Evolutionary conservation across 2,888 invertebrate genomes (phyloP).

Genomic region (Cylindroiulus punctatus): DNA sequence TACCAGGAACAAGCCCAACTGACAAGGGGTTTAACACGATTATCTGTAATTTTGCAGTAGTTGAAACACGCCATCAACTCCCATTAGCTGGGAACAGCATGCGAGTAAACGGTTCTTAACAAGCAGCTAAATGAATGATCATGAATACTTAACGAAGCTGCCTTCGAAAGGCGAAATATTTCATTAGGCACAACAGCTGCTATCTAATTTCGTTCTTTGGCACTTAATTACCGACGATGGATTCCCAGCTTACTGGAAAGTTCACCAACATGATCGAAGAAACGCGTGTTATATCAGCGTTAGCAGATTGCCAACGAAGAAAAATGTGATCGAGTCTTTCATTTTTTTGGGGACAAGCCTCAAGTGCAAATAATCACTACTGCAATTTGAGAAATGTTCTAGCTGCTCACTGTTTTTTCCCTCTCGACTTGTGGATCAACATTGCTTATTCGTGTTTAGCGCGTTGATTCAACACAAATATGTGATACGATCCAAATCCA

Average conservation of each 20-base stretch:
- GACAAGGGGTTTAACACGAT: conserved; percentile 8
- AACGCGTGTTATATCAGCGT: background rate
- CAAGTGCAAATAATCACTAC: too few relatives aligned
- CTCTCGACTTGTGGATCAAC: too few relatives aligned
- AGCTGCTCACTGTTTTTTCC: too few relatives aligned
- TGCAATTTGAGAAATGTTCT: too few relatives aligned
- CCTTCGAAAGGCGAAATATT: conserved; percentile 40
- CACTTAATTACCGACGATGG: conserved; percentile 23
- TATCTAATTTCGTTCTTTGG: conserved; percentile 37
- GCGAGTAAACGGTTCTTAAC: conserved; percentile 36
- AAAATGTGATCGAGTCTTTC: background rate
- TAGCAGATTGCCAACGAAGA: background rate
- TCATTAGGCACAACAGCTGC: conserved; percentile 45
- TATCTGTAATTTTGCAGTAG: conserved; percentile 38
- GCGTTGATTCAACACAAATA: too few relatives aligned
- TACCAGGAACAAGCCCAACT: background rate
- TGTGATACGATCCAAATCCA: too few relatives aligned
- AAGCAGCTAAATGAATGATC: conserved; percentile 45
- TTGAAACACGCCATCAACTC: conserved; percentile 34
- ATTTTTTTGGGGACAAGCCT: background rate
- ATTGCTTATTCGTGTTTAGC: too few relatives aligned
- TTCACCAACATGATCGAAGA: background rate
- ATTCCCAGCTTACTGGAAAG: background rate
- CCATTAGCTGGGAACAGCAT: conserved; percentile 25
- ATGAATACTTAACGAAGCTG: conserved; percentile 45